Evolutionary conservation across 92 coral and sea anemone species (phyloP).

Genomic region (Zoanthus sociatus): DNA sequence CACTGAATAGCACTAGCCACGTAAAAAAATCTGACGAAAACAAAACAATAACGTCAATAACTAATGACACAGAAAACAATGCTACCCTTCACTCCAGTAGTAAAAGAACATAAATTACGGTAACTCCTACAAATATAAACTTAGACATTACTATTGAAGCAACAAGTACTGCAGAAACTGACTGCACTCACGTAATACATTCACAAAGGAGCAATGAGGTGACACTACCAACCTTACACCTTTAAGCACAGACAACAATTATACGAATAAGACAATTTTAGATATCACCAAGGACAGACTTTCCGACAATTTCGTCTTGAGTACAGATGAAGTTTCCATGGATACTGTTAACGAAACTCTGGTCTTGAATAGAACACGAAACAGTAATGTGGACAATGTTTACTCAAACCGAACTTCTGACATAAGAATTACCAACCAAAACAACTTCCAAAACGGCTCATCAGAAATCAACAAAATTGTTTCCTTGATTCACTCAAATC

Average conservation of each 20-base stretch:
- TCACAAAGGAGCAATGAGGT: not conserved
- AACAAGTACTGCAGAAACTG: not conserved
- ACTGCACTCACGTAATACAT: not conserved
- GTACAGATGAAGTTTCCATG: not conserved
- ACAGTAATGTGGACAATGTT: not conserved
- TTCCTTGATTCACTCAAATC: not conserved
- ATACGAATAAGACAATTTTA: conserved; percentile 4
- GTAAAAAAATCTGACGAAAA: too few species aligned
- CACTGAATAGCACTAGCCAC: not conserved
- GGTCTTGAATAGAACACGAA: not conserved
- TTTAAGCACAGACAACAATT: not conserved
- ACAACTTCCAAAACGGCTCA: not conserved
- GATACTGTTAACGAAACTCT: not conserved
- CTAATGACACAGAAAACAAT: not conserved
- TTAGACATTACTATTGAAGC: not conserved
- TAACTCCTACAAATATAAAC: not conserved
- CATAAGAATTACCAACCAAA: not conserved
- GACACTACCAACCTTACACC: not conserved
- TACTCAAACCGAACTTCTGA: not conserved
- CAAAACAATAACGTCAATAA: too few species aligned
- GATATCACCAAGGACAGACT: not conserved
- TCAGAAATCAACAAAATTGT: not conserved
- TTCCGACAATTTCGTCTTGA: not conserved
- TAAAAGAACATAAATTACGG: not conserved
- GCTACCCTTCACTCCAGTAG: not conserved